Conservation (phyloP, 2,888 invertebrate species). For the Nephrotoma flavescens region DNA sequence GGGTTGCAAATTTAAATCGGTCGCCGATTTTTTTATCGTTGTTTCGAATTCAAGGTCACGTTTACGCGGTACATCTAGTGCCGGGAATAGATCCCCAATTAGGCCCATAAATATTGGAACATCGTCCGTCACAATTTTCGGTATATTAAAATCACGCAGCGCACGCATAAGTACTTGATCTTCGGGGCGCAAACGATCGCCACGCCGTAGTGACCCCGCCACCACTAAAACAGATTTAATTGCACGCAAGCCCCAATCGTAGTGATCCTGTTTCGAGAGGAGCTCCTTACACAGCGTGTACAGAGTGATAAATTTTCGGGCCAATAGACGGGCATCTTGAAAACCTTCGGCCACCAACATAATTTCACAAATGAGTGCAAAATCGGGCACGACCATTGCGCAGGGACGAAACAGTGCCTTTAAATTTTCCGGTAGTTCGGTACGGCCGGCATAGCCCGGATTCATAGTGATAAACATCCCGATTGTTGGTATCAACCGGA, state of each 20-base stretch:
- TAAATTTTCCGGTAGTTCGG: conserved; percentile 74
- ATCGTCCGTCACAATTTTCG: conserved; percentile 88
- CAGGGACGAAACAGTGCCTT: conserved; percentile 69
- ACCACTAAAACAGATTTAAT: conserved; percentile 93
- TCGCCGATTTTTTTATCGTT: conserved; percentile 56
- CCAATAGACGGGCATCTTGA: conserved; percentile 76
- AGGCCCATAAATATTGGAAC: conserved; percentile 86
- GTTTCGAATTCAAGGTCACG: conserved; percentile 73
- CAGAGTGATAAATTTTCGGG: conserved; percentile 86
- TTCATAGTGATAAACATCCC: conserved; percentile 96
- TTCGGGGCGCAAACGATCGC: conserved; percentile 63
- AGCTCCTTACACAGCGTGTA: conserved; percentile 82
- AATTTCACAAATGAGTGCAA: conserved; percentile 90
- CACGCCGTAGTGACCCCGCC: conserved; percentile 68
- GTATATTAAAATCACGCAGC: conserved; percentile 83
- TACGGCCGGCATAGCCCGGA: conserved; percentile 87
- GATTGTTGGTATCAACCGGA: conserved; percentile 56
- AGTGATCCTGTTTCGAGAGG: conserved; percentile 89
- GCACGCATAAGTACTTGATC: conserved; percentile 92
- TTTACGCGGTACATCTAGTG: conserved; percentile 82
- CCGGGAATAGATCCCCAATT: conserved; percentile 85
- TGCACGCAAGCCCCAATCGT: conserved; percentile 91
- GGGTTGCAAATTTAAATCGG: conserved; percentile 75
- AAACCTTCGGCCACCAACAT: conserved; percentile 95
- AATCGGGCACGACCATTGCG: conserved; percentile 93